Base-by-base conservation (phyloP, 2,113 vertebrate species). In the Pomatostomus ruficeps region DNA sequence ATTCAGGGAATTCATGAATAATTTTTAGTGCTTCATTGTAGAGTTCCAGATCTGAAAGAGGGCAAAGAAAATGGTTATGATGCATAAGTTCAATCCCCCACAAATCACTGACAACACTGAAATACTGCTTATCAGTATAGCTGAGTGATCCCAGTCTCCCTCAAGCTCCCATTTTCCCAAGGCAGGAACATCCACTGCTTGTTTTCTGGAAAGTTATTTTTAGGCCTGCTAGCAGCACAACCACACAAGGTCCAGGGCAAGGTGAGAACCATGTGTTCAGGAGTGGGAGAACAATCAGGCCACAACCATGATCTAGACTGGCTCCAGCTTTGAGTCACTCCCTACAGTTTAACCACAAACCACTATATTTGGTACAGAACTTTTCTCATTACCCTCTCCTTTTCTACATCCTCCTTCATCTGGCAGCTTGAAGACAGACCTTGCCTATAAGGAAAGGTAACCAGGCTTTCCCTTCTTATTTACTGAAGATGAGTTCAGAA, bases 21-120 rank as follows among this genome's bases (percentile, higher is more conserved):
- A 99, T 97, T 97, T 99, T 99, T 95, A 99, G 89, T 29, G 99
- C 98, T 97, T 99, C 99, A 48, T 98, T 99, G 82, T 99, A 99
- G 71, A 99, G 97, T 85, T 98, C 98, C 85, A 99, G 86, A 96
- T 99, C 99, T 99, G 98, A 80, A 96, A 97, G 49, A 96, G 48
- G 70, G 8, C 45, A 91, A 57, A 87, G 85, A 49, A 89, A 79
- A 84, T 14, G 3, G 51, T 74, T 79, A 57, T 4, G 31, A 88
- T 38, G 45, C 23, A 18, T 5, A 72, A 75, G 31, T 10, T 52
- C 22, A 95, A 63, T 76, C 75, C 38, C 36, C 11, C 21, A 70
- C 14, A 79, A 68, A 42, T 43, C 31, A 85, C 23, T 28, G n/a
- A 45, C 25, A 77, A 28, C 23, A 21, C 52, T 76, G 45, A 88